phyloP scores from a whole-genome alignment of 1,140 invertebrate genomes.

The Apis dorsata region DNA sequence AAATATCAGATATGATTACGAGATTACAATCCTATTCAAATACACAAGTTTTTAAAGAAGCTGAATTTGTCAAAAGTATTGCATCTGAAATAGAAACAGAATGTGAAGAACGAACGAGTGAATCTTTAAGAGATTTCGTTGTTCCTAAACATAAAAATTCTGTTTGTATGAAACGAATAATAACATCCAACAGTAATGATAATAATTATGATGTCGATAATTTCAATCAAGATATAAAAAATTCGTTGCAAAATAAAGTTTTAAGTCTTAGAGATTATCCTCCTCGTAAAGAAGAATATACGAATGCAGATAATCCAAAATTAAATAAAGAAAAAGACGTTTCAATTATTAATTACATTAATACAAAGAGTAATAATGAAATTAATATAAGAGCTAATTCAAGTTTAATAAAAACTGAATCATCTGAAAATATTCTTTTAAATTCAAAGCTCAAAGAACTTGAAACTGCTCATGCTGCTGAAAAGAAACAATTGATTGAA shows the following conservation, averaged over 20 bases:
- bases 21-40: constrained; percentile 35
- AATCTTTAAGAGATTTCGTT: constrained; percentile 71
- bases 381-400: constrained; percentile 6
- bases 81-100: constrained; percentile 66
- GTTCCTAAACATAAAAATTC: constrained; percentile 64
- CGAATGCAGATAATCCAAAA: constrained; percentile 41
- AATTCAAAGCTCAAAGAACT: constrained; percentile 62
- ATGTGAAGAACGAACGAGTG: constrained; percentile 64
- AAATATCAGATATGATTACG: constrained; percentile 35
- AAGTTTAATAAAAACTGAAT: constrained; percentile 21
- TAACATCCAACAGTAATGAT: constrained; percentile 61
- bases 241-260: constrained; percentile 66
- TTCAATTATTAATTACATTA: not conserved
- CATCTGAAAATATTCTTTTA: not conserved
- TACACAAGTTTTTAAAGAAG: not conserved
- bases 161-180: constrained; percentile 30
- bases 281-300: constrained; percentile 71
- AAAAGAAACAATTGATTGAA: constrained; percentile 80
- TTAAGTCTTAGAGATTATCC: constrained; percentile 74
- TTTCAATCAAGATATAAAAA: constrained; percentile 61
- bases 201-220: constrained; percentile 57
- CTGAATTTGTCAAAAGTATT: constrained; percentile 49
- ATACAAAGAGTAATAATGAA: constrained; percentile 32
- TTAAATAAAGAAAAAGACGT: constrained; percentile 44
- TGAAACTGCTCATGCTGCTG: constrained; percentile 66